Percentiles rank a stretch among this genome's conserved stretches.
Evolutionary conservation across 2,113 vertebrate genomes (phyloP).

Genomic region (Podilymbus podiceps): DNA sequence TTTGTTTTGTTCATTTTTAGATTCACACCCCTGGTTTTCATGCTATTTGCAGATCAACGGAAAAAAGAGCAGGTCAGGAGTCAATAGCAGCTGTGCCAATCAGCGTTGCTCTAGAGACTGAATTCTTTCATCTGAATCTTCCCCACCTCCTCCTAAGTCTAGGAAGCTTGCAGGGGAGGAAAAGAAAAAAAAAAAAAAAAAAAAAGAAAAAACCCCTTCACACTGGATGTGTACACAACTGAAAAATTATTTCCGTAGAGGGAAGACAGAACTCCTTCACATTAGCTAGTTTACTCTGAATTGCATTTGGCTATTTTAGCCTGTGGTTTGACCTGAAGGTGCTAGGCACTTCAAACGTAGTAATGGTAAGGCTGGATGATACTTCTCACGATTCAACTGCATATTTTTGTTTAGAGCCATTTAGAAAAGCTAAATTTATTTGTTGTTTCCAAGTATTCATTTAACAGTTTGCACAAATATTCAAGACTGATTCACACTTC

Average conservation of each 20-base stretch:
- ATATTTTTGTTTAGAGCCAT: neutral
- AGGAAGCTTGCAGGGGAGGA: neutral
- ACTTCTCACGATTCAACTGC: neutral
- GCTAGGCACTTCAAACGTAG: neutral
- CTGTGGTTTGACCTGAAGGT: neutral
- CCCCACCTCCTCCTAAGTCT: neutral
- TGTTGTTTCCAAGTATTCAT: neutral
- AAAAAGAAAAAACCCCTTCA: neutral
- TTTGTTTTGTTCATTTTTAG: neutral
- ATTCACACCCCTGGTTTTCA: neutral
- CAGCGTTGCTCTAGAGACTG: neutral
- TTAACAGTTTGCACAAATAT: slow-evolving; percentile 13
- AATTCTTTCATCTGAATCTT: neutral
- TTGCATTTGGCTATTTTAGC: neutral
- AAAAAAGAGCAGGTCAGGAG: neutral
- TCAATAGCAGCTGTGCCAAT: neutral
- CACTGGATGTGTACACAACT: neutral
- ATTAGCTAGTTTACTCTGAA: rapidly evolving
- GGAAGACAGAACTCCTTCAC: neutral
- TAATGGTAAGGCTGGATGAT: rapidly evolving
- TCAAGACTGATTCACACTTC: neutral
- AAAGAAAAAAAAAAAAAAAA: too few species aligned
- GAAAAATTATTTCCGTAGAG: neutral
- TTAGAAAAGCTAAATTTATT: neutral
- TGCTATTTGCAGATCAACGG: neutral